Conservation (phyloP, 2,113 vertebrate species). For the Hoplias malabaricus region DNA sequence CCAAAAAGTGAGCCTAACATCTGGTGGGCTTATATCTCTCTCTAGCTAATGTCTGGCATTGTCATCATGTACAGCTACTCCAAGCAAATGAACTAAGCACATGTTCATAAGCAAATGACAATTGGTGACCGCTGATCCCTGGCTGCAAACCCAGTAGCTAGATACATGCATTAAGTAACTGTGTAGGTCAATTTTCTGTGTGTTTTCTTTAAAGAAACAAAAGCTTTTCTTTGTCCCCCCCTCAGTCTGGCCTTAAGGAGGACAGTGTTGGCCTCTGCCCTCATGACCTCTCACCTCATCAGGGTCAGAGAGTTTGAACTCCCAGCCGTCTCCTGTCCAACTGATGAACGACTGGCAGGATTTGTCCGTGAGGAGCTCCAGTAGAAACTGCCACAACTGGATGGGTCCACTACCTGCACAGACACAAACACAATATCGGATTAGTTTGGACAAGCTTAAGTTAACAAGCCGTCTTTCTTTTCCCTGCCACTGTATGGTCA, state of each 20-base stretch:
- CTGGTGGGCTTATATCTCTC: no score
- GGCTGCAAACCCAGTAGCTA: background rate
- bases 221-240: conserved; percentile 24
- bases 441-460: no score
- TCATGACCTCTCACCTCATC: conserved; percentile 87
- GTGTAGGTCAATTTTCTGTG: no score
- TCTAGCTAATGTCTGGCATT: no score
- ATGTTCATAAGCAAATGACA: background rate
- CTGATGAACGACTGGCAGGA: conserved; percentile 99
- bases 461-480: no score
- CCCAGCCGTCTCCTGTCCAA: conserved; percentile 99
- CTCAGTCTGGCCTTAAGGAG: background rate
- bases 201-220: conserved; percentile 30
- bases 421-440: conserved; percentile 38
- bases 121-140: background rate
- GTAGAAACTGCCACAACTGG: conserved; percentile 98
- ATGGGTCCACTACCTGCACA: conserved; percentile 93
- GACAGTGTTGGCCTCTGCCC: conserved; percentile 43
- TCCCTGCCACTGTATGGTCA: no score
- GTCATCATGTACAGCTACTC: no score
- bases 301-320: conserved; percentile 98
- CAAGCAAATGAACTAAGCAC: background rate
- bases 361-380: conserved; percentile 98
- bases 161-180: background rate
- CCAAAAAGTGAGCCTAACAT: no score